Percentiles rank a stretch among this genome's conserved stretches.
These are phyloP conservation scores for Ceyx erithaca DNA, from an alignment of 2,797 vertebrate genomes.

Conservation along the genomic window DNA sequence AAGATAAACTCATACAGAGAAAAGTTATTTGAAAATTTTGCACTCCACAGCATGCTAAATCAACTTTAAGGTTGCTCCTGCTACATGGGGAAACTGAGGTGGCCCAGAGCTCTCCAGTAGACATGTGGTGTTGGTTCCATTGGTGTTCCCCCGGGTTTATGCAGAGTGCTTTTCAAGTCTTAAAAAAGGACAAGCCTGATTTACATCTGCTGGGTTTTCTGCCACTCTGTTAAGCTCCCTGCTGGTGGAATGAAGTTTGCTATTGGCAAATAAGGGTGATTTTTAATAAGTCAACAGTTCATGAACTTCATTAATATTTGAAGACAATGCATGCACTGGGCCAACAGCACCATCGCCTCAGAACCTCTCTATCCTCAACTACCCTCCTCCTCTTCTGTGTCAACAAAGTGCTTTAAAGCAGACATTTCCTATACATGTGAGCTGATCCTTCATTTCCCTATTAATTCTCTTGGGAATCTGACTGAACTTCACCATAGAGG, in stretches of 20 bases:
- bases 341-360: background rate
- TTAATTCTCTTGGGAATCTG: background rate
- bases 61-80: background rate
- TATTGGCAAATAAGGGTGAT: background rate
- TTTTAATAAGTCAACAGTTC: background rate
- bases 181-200: background rate
- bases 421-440: background rate
- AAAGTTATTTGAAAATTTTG: background rate
- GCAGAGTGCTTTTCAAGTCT: background rate
- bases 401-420: background rate
- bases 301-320: slow-evolving; percentile 5
- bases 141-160: background rate
- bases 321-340: background rate
- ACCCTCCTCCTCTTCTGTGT: background rate
- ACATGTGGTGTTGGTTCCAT: fast-evolving
- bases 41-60: background rate
- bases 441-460: background rate
- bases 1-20: background rate
- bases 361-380: background rate
- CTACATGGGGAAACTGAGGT: background rate
- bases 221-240: background rate
- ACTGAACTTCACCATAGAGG: background rate
- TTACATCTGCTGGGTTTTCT: background rate
- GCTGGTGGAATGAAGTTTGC: background rate
- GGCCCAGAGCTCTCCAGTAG: background rate